Evolutionary conservation across 2,797 vertebrate species (phyloP), one percentile per base, ranked within the genome.

Genomic region (Morus bassanus): DNA sequence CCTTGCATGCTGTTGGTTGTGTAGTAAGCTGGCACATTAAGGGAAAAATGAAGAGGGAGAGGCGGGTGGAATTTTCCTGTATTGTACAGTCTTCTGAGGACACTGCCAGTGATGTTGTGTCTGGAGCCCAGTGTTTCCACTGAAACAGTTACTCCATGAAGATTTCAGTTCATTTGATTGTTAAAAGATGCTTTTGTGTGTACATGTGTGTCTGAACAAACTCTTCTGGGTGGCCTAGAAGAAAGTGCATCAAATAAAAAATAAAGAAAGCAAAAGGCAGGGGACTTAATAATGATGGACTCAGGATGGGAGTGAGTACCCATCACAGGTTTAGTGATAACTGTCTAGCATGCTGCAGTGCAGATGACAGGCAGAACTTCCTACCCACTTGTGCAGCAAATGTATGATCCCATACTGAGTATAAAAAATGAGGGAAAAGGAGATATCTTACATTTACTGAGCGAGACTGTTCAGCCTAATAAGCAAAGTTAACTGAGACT

Each of bases 401-500:
- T 28, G n/a, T 22, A 59, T 87, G 75, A 80, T 57, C 50, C 56
- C 72, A 87, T 78, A 89, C 69, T 69, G 80, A 8, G 35, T 57
- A 18, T 18, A 45, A 86, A 94, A 91, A 85, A 73, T 9, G 33
- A 63, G 67, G 28, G 59, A 54, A 78, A 73, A 64, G 31, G 39
- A 45, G 73, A 9, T 75, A 68, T 56, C 43, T 33, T 59, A 14
- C 51, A 65, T 89, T 91, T 88, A 78, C 87, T 37, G 61, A 83
- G 78, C 0, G 4, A 95, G 80, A 65, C 70, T 31, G 41, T 84
- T 96, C 91, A 94, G 85, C 68, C 21, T 70, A 69, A 90, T 73
- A 89, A 86, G 61, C 61, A 86, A 78, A 89, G 85, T 92, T 97
- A 95, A 93, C 85, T 25, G 83, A 96, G 85, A 92, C 87, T 11